These are phyloP conservation scores for Chaetodon auriga DNA, from an alignment of 2,113 vertebrate species.

Conservation along the genomic window DNA sequence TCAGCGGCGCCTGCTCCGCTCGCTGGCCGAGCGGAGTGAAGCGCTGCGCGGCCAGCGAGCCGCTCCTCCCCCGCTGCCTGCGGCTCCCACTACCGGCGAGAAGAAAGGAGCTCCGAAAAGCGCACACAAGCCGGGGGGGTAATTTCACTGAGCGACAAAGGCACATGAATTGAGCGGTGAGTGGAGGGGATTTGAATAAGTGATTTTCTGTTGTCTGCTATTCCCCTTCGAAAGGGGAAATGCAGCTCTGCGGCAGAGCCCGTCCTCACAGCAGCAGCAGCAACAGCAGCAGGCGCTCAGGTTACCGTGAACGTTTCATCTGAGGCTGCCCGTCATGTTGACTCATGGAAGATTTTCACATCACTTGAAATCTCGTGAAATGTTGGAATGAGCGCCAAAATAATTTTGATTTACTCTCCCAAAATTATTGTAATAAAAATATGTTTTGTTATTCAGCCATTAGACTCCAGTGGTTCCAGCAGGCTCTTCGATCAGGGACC, in stretches of 20 bases:
- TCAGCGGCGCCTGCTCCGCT: constrained; percentile 59
- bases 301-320: neutral
- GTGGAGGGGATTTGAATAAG: neutral
- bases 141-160: neutral
- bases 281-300: neutral
- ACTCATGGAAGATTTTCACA: neutral
- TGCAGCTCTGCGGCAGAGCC: constrained; percentile 62
- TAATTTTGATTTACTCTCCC: neutral
- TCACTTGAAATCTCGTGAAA: neutral
- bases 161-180: neutral
- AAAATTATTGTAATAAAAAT: neutral
- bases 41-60: constrained; percentile 33
- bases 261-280: neutral
- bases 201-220: constrained; percentile 63
- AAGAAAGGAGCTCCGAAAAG: constrained; percentile 18
- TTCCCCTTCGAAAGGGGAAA: constrained; percentile 76
- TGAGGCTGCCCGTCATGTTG: neutral
- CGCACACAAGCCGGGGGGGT: neutral
- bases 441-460: too few species aligned
- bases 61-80: constrained; percentile 33
- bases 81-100: constrained; percentile 14
- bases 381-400: neutral
- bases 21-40: constrained; percentile 46
- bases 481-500: too few species aligned
- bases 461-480: neutral